A percentile compares a stretch with the other conserved stretches of the same genome.
These are phyloP conservation scores for Drosophila aldrichi DNA, from an alignment of 2,888 invertebrate species.

Conservation along the genomic window DNA sequence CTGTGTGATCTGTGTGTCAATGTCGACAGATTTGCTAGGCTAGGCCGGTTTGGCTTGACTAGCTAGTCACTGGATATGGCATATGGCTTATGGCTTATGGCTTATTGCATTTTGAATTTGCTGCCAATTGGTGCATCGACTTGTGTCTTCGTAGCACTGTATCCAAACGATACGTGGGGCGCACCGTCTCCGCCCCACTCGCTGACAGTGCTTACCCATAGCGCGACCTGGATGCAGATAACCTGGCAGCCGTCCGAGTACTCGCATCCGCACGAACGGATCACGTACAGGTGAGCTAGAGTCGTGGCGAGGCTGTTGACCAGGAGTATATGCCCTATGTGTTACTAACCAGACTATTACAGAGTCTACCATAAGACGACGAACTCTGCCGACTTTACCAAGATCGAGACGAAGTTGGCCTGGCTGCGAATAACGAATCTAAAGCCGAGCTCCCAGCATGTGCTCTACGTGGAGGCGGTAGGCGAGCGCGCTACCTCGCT, in stretches of 20 bases:
- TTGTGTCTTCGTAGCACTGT: slow-evolving; percentile 23
- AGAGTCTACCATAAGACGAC: slow-evolving; percentile 91
- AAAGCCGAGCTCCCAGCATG: slow-evolving; percentile 93
- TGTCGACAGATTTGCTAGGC: slow-evolving; percentile 30
- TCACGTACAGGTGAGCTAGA: slow-evolving; percentile 89
- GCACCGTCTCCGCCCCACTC: slow-evolving; percentile 94
- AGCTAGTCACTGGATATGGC: not conserved
- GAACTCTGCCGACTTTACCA: slow-evolving; percentile 87
- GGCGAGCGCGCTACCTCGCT: slow-evolving; percentile 89
- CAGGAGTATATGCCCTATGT: not conserved
- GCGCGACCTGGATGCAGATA: slow-evolving; percentile 92
- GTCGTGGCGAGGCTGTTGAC: not conserved
- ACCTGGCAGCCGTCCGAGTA: slow-evolving; percentile 95
- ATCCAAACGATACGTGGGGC: slow-evolving; percentile 84
- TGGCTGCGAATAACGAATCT: slow-evolving; percentile 90
- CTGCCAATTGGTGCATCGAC: not conserved
- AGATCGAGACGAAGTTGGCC: slow-evolving; percentile 89
- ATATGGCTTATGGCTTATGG: too few species aligned
- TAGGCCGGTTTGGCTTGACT: not conserved
- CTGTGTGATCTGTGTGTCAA: slow-evolving; percentile 32
- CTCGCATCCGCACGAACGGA: slow-evolving; percentile 91
- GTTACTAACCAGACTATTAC: slow-evolving; percentile 20
- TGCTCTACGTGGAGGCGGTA: slow-evolving; percentile 91
- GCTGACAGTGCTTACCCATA: slow-evolving; percentile 91
- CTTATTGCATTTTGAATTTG: not conserved